Evolutionary conservation across 2,797 vertebrate species (phyloP), one percentile per base, ranked within the genome.

Genomic region (Protosalanx chinensis): DNA sequence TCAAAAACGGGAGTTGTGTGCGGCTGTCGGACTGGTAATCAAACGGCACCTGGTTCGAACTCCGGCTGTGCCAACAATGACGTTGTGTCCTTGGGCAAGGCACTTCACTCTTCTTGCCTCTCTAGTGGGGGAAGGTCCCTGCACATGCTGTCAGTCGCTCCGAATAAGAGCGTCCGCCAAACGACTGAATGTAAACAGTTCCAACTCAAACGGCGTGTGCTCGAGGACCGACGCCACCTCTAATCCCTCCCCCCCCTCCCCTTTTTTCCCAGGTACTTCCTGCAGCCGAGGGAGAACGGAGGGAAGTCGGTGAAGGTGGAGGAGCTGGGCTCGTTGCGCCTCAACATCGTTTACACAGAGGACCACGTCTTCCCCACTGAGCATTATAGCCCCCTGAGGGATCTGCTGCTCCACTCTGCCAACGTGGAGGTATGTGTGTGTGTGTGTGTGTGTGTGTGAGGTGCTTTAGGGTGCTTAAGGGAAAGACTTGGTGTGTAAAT

Each of bases 301-400:
- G 92, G 94, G 64, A 98, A 97, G 83, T 94, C 93, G 1, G 84
- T 97, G 82, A 99, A 99, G 87, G 95, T 95, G 0, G 97, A 97
- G 33, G 97, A 98, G 73, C 92, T 98, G 0, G 98, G 98, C 72
- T 99, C 98, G 30, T 90, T 99, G 81, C 91, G 98, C 78, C 85
- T 99, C 78, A 99, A 99, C 76, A 96, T 99, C 57, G 94, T 99
- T 88, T 99, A 99, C 91, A 99, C 98, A 0, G 98, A 99, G 81
- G 98, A 99, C 86, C 97, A 99, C 12, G 98, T 99, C 79, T 98
- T 99, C 87, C 92, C 95, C 68, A 95, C 97, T 0, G 94, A 98
- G 64, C 95, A 94, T 89, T 99, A 99, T 86, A 94, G 90, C 51
- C 93, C 95, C 0, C 95, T 99, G 79, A 90, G 96, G 84, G 96